Percentiles rank a stretch among this genome's conserved stretches.
Conservation (phyloP, 2,797 vertebrate species). For the Acanthiza pusilla region DNA sequence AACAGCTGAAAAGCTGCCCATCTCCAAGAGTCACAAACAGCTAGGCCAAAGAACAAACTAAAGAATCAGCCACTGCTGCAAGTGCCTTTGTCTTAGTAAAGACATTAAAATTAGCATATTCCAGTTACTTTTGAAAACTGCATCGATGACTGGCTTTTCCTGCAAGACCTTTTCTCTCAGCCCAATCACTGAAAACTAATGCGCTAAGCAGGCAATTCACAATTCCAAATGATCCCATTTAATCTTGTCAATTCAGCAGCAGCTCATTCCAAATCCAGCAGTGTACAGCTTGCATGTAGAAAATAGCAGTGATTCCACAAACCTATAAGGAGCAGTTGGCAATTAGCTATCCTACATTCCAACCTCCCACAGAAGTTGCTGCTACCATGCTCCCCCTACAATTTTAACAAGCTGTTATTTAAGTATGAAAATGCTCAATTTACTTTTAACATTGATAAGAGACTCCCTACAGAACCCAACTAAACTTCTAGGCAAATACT, state of each 20-base stretch:
- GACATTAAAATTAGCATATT: neutral
- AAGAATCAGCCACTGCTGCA: neutral
- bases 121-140: neutral
- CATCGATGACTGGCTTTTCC: neutral
- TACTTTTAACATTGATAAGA: neutral
- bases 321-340: neutral
- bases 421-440: neutral
- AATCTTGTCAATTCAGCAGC: slow-evolving; percentile 47
- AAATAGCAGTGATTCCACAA: neutral
- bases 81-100: neutral
- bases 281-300: neutral
- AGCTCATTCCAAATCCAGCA: slow-evolving; percentile 15
- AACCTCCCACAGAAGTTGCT: neutral
- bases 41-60: neutral
- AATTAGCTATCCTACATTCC: neutral
- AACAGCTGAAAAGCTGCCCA: neutral
- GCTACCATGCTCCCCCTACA: neutral
- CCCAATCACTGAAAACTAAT: neutral
- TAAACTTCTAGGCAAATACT: neutral
- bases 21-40: neutral
- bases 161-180: neutral
- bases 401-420: neutral
- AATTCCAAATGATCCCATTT: slow-evolving; percentile 30
- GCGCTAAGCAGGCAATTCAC: slow-evolving; percentile 18
- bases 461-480: neutral